Conservation (phyloP, 2,888 invertebrate genomes). For the Gastracanthus pulcherrimus region DNA sequence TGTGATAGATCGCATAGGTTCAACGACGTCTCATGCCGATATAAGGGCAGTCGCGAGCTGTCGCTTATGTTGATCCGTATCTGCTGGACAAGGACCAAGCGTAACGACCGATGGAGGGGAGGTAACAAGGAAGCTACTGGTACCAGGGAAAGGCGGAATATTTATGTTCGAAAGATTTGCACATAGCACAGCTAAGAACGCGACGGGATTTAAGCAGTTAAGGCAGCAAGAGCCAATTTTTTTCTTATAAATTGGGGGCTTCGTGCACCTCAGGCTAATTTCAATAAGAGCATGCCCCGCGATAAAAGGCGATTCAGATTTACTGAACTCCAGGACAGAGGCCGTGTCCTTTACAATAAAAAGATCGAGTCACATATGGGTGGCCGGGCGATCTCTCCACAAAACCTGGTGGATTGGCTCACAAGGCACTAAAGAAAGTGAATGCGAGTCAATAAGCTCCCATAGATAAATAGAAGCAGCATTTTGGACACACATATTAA, state of each 20-base stretch:
- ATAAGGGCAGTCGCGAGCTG: background rate
- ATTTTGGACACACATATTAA: background rate
- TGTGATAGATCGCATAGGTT: background rate
- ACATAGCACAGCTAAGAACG: too few relatives aligned
- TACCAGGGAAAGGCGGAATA: too few relatives aligned
- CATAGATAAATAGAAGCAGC: background rate
- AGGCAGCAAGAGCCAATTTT: background rate
- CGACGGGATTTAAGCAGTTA: background rate
- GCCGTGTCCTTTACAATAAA: background rate
- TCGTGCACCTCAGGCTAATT: background rate
- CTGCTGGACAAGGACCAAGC: background rate
- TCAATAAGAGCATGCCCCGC: background rate
- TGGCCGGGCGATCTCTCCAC: background rate
- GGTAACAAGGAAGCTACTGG: background rate
- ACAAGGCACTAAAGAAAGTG: background rate
- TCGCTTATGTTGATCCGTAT: background rate
- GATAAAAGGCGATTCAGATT: background rate
- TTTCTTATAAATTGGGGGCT: background rate
- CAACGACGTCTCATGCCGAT: background rate
- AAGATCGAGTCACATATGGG: background rate
- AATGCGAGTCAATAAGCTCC: background rate
- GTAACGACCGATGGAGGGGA: background rate
- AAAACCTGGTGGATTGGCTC: background rate
- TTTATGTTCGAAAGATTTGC: too few relatives aligned
- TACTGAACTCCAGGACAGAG: background rate